Conservation (phyloP, 2,113 vertebrate species). For the Melanocharis versteri region DNA sequence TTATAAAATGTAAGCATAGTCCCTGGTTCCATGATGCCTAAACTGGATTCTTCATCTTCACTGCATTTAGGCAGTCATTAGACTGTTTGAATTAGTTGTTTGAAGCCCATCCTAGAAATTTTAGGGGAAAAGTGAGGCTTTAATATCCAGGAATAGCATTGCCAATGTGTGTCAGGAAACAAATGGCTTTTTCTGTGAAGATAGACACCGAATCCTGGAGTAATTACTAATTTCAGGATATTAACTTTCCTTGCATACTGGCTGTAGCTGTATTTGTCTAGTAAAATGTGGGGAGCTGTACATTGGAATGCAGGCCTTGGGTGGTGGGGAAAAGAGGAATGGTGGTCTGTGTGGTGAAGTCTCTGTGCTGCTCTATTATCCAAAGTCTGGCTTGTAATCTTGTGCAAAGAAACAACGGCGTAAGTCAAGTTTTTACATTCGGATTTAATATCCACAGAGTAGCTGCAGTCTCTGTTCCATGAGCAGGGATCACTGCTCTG, state of each 20-base stretch:
- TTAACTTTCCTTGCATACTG: background rate
- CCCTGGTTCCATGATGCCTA: background rate
- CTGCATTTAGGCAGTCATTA: background rate
- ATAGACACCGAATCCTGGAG: background rate
- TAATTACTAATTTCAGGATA: background rate
- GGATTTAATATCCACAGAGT: background rate
- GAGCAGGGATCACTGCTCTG: background rate
- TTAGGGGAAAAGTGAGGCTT: background rate
- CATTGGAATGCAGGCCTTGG: background rate
- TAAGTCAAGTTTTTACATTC: background rate
- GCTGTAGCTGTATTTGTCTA: background rate
- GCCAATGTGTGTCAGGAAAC: background rate
- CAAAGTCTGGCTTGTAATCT: background rate
- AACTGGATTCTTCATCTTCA: background rate
- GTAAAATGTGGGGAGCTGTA: background rate
- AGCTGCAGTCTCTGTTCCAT: background rate
- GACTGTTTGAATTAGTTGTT: background rate
- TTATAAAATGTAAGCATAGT: background rate
- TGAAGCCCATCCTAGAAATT: background rate
- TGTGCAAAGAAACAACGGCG: background rate
- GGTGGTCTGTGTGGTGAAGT: background rate
- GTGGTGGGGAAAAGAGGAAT: background rate
- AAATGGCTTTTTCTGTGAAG: background rate
- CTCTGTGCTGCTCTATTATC: background rate
- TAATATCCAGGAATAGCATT: background rate